Conservation (phyloP, 2,888 invertebrate species). For the Perithous albicinctus region DNA sequence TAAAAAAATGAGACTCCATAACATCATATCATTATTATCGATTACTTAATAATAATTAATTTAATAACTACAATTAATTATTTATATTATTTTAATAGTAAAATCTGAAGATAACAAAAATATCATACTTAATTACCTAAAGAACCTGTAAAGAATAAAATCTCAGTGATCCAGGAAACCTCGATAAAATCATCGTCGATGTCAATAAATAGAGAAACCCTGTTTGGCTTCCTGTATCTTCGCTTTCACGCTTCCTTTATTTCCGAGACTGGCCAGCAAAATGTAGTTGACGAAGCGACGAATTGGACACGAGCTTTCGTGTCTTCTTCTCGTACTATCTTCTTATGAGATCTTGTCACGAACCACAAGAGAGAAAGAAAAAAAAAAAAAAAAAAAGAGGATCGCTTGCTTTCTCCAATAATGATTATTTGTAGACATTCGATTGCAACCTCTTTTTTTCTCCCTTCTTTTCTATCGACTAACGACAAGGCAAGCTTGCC, state of each 20-base stretch:
- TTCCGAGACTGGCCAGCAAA: not conserved
- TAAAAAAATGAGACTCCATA: too few species aligned
- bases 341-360: conserved; percentile 13
- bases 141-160: too few species aligned
- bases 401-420: not conserved
- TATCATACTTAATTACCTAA: too few species aligned
- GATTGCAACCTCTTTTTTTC: not conserved
- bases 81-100: too few species aligned
- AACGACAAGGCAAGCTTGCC: conserved; percentile 2
- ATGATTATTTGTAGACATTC: conserved; percentile 30
- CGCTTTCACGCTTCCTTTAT: not conserved
- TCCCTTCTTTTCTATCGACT: not conserved
- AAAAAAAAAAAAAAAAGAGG: not conserved
- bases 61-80: too few species aligned
- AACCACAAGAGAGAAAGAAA: too few species aligned
- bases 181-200: too few species aligned
- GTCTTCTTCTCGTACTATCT: not conserved
- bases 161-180: not conserved
- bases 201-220: not conserved
- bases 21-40: too few species aligned
- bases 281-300: conserved; percentile 1
- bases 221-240: not conserved
- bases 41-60: too few species aligned
- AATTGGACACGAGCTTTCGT: not conserved
- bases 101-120: too few species aligned